Conservation (phyloP, 2,888 invertebrate species). For the Abscondita cerata region DNA sequence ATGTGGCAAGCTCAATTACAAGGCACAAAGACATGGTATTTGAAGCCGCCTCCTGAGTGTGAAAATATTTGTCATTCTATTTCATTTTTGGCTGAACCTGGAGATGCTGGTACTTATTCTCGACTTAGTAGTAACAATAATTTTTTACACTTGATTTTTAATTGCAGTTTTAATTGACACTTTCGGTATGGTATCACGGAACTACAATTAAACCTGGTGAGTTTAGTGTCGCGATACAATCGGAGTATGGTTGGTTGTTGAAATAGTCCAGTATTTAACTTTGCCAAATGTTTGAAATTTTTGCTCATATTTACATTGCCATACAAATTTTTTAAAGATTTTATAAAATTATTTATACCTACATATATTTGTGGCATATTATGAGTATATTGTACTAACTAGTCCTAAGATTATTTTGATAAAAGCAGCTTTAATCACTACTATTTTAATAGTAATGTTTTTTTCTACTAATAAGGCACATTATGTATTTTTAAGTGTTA, state of each 20-base stretch:
- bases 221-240: conserved; percentile 87
- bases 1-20: conserved; percentile 94
- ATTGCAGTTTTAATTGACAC: conserved; percentile 89
- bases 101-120: conserved; percentile 76
- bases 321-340: conserved; percentile 11
- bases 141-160: too few species aligned
- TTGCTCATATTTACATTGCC: conserved; percentile 5
- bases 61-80: conserved; percentile 76
- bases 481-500: too few species aligned
- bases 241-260: conserved; percentile 79
- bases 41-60: conserved; percentile 88
- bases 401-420: too few species aligned
- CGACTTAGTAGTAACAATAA: too few species aligned
- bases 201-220: conserved; percentile 82
- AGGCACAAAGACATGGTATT: conserved; percentile 85
- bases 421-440: background rate
- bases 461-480: too few species aligned
- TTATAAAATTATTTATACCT: background rate
- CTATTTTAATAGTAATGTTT: too few species aligned
- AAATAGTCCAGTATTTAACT: background rate
- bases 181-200: conserved; percentile 89
- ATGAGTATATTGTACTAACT: background rate
- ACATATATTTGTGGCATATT: background rate
- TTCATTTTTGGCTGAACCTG: conserved; percentile 80
- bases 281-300: conserved; percentile 6